Conservation (phyloP, 2,888 invertebrate genomes). For the Acanthosepion pharaonis region DNA sequence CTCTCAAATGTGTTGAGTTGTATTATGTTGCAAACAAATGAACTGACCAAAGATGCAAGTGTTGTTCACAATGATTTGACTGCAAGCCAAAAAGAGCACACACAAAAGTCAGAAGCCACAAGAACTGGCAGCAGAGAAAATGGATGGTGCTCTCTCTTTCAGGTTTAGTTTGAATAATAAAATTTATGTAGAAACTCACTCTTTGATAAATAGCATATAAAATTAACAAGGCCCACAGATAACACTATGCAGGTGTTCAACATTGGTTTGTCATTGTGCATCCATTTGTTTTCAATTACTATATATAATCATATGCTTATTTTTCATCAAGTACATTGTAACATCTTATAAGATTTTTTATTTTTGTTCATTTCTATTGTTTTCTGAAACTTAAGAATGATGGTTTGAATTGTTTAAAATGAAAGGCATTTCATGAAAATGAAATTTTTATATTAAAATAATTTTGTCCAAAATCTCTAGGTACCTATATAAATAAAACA, state of each 20-base stretch:
- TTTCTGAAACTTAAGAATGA: no score
- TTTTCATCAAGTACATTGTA: neutral
- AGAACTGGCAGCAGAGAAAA: neutral
- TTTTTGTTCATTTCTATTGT: no score
- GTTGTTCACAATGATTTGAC: neutral
- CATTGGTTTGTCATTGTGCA: neutral
- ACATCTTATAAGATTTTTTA: neutral
- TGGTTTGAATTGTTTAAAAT: no score
- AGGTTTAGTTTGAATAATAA: neutral
- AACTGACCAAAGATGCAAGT: constrained; percentile 12
- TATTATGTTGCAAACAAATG: neutral
- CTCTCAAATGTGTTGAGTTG: neutral
- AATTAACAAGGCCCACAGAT: neutral
- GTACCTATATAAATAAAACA: no score
- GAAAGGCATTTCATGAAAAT: no score
- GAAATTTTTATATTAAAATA: no score
- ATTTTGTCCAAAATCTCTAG: no score
- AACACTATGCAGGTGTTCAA: neutral
- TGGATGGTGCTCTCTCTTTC: neutral
- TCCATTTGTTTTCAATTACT: neutral
- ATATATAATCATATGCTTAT: neutral
- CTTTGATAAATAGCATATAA: neutral
- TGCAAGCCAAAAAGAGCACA: neutral
- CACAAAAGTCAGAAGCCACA: neutral
- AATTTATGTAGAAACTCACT: neutral